A percentile compares a stretch with the other conserved stretches of the same genome.
phyloP scores from a whole-genome alignment of 2,888 invertebrate species.

The Folsomia manolachei region DNA sequence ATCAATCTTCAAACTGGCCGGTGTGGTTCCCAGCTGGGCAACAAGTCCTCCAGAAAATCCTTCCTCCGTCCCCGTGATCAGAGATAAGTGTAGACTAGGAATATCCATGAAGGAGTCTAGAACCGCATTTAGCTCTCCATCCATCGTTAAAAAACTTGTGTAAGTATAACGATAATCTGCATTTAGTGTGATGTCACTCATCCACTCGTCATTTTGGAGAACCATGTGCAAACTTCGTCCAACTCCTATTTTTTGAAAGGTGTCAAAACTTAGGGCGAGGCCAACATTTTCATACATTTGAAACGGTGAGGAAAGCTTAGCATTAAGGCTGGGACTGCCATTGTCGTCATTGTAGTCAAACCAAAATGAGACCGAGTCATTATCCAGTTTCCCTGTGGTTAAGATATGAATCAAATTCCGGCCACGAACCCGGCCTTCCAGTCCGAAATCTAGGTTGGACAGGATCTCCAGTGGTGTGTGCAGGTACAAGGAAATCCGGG shows the following conservation, averaged over 20 bases:
- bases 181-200: constrained; percentile 45
- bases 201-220: constrained; percentile 48
- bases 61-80: constrained; percentile 23
- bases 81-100: constrained; percentile 42
- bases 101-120: constrained; percentile 47
- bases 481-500: constrained; percentile 16
- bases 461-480: constrained; percentile 25
- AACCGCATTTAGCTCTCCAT: constrained; percentile 46
- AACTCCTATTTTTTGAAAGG: constrained; percentile 45
- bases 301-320: constrained; percentile 51
- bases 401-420: constrained; percentile 38
- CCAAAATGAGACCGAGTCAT: not conserved
- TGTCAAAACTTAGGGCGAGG: constrained; percentile 45
- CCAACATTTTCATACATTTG: constrained; percentile 48
- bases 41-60: constrained; percentile 46
- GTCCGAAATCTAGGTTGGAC: constrained; percentile 32
- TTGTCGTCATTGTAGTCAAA: constrained; percentile 35
- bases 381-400: not conserved
- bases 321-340: constrained; percentile 31
- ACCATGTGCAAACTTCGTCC: constrained; percentile 50
- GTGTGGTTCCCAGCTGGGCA: constrained; percentile 38
- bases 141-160: constrained; percentile 46
- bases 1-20: constrained; percentile 34
- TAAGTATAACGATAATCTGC: constrained; percentile 50
- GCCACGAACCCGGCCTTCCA: constrained; percentile 41